Conservation (phyloP, 2,888 invertebrate species). For the Entomobrya proxima region DNA sequence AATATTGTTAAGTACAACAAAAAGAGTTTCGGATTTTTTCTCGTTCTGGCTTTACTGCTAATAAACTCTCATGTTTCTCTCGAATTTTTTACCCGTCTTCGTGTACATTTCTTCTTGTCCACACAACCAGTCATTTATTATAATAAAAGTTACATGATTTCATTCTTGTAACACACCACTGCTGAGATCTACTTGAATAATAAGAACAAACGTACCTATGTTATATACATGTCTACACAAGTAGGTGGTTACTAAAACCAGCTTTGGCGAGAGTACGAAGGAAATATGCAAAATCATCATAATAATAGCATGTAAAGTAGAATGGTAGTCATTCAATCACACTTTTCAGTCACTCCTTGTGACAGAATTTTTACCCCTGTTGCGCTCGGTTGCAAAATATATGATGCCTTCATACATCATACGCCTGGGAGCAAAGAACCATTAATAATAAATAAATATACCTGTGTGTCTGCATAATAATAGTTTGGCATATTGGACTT, state of each 20-base stretch:
- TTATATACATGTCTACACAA: not conserved
- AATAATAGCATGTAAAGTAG: slow-evolving; percentile 18
- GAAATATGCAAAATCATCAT: slow-evolving; percentile 10
- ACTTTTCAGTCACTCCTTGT: slow-evolving; percentile 45
- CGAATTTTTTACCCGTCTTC: not conserved
- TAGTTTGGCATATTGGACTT: slow-evolving; percentile 21
- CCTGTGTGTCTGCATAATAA: not conserved
- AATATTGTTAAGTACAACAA: slow-evolving; percentile 19
- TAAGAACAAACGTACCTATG: not conserved
- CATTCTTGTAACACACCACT: slow-evolving; percentile 33
- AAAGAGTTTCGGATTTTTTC: not conserved
- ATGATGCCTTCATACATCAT: not conserved
- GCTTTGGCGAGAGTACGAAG: not conserved
- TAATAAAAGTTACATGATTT: slow-evolving; percentile 54
- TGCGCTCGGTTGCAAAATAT: slow-evolving; percentile 42
- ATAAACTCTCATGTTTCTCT: slow-evolving; percentile 11
- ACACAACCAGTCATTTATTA: slow-evolving; percentile 62
- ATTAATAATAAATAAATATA: slow-evolving; percentile 51
- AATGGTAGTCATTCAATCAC: slow-evolving; percentile 60
- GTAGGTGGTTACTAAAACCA: slow-evolving; percentile 2
- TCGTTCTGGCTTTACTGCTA: not conserved
- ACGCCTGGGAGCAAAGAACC: not conserved
- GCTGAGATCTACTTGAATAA: slow-evolving; percentile 20
- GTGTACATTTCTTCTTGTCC: slow-evolving; percentile 47
- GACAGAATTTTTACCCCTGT: slow-evolving; percentile 60